Evolutionary conservation across 1,140 invertebrate species (phyloP).

Genomic region (Diachasma alloeum): DNA sequence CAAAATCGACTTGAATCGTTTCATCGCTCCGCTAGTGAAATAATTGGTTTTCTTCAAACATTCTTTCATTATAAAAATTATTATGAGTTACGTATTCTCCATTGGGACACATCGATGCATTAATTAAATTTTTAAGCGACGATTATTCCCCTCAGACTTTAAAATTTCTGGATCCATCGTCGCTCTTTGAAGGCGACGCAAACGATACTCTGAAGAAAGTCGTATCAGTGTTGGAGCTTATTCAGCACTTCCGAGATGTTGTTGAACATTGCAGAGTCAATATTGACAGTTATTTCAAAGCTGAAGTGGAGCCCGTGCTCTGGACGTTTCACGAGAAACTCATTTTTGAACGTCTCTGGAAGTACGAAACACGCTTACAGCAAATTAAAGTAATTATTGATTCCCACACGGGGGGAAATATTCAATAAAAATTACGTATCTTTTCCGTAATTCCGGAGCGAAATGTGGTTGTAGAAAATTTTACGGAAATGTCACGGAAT

Average conservation of each 20-base stretch:
- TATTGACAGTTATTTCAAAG: slow-evolving; percentile 68
- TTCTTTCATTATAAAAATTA: no score
- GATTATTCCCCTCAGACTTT: slow-evolving; percentile 32
- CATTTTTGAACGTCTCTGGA: slow-evolving; percentile 69
- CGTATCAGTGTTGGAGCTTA: slow-evolving; percentile 36
- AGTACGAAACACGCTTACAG: slow-evolving; percentile 67
- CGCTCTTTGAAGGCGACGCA: slow-evolving; percentile 72
- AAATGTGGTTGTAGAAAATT: no score
- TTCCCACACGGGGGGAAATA: no score
- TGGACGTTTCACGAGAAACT: slow-evolving; percentile 74
- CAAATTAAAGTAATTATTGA: slow-evolving; percentile 44
- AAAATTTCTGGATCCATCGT: slow-evolving; percentile 57
- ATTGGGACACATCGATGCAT: no score
- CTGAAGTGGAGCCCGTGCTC: slow-evolving; percentile 57
- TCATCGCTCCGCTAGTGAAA: no score
- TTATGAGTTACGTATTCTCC: no score
- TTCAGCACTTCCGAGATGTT: slow-evolving; percentile 49
- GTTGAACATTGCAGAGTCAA: slow-evolving; percentile 65
- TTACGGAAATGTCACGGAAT: no score
- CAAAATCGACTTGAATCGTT: no score
- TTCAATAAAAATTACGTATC: background rate
- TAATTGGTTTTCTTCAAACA: no score
- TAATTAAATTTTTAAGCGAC: no score
- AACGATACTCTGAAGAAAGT: slow-evolving; percentile 62
- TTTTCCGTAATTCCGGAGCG: no score